Base-by-base conservation (phyloP, 2,797 vertebrate genomes). In the Apogon talboti region DNA sequence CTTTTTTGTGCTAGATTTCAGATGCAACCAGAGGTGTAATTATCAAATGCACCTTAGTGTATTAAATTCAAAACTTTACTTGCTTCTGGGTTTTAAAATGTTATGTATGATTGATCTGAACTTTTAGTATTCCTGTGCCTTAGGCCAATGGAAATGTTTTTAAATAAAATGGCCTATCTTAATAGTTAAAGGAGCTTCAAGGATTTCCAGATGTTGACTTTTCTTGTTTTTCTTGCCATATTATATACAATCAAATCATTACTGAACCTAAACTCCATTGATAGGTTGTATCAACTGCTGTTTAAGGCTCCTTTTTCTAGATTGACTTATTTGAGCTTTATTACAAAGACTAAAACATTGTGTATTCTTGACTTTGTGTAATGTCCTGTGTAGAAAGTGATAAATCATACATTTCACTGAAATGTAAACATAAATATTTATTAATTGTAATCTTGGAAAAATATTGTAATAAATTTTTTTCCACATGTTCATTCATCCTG, bases 381-480 rank as follows among this genome's bases (percentile, higher is more conserved):
- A 83, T 91, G 91, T 93, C 89, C 88, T 89, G 90, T 92, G 91
- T 93, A 92, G 91, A 91, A 90, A 88, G 90, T 92, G 90, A 91
- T 89, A 84, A 87, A 88, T 90, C 90, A 91, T 92, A 84, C 90
- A 92, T 92, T 94, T 93, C 91, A 84, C 87, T 89, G 91, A 92
- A 94, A 93, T 93, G 90, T 92, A 91, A 90, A 90, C 90, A 81
- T 88, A 90, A 93, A 91, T 94, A 94, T 94, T 93, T 94, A 94
- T 93, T 92, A 92, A 92, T 91, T 83, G 91, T 88, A 85, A 88
- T 87, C 76, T 87, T 88, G 87, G 79, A 87, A 91, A 88, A 90
- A 83, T 80, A 81, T 87, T 89, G 80, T 74, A 87, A 87, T 83
- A 91, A 86, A 92, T 90, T 87, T 70, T 87, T 84, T 87, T 83